Evolutionary conservation across 2,888 invertebrate genomes (phyloP), one percentile per base, ranked within the genome.

Genomic region (Drosophila acutilabella): DNA sequence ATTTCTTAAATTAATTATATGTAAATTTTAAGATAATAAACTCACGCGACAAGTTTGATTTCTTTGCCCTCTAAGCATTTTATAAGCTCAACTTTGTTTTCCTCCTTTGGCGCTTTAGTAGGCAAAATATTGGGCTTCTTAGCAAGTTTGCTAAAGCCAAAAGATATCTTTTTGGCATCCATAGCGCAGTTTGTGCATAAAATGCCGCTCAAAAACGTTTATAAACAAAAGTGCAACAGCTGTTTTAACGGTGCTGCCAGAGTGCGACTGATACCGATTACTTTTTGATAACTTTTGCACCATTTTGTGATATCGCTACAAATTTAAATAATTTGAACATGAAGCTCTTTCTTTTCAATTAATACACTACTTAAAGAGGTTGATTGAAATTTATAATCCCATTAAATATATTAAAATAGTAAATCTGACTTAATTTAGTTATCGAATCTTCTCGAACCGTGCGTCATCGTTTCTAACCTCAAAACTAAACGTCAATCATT

Each of bases 151-250:
- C 93, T 94, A 92, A 97, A 97, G 51, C 96, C 95, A 91, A 97
- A 97, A 0, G 96, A 96, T 89, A 97, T 95, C 91, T 96, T 96
- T 78, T 96, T 96, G 56, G 93, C 91, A 77, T 95, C 95, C 94
- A 94, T 94, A 33, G 52, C 14, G 7, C 38, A 8, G 36, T 11
- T 23, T 61, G 48, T 59, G 18, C n/a, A 42, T 13, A 20, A 64
- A 64, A 58, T 50, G 48, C 58, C 59, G 57, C 48, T 42, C 2
- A 33, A 53, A 80, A 82, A 76, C 75, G 70, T 74, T 78, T 78
- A 75, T 68, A 80, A 80, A 81, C 77, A 81, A 71, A 71, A 66
- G 33, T 13, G 40, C 61, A 70, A 65, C 79, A 78, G 76, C 73
- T 78, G 78, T 44, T 70, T 1, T 4, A 1, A 1, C 7, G 7